Percentiles rank a stretch among this genome's conserved stretches.
These are phyloP conservation scores for Poeciliopsis presidionis DNA, from an alignment of 2,797 vertebrate genomes.

Conservation along the genomic window DNA sequence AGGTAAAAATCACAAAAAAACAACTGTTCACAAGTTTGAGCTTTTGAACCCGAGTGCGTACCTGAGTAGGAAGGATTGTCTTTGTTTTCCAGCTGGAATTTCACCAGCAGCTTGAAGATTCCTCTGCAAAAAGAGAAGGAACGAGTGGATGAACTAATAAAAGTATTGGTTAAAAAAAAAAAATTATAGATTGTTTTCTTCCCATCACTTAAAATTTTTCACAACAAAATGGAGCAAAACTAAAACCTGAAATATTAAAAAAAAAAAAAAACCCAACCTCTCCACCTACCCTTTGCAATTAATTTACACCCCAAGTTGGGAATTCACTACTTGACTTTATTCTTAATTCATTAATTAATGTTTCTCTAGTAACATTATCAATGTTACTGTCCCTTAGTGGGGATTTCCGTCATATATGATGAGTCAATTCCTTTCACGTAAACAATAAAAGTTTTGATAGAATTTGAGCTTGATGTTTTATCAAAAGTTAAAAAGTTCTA, in stretches of 20 bases:
- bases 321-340: background rate
- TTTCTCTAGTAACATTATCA: background rate
- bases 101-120: slow-evolving; percentile 93
- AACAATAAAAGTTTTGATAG: background rate
- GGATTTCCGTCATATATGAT: background rate
- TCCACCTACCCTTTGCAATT: background rate
- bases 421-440: background rate
- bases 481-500: background rate
- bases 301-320: background rate
- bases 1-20: accelerated
- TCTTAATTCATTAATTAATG: background rate
- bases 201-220: too few relatives aligned
- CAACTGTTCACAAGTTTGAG: background rate
- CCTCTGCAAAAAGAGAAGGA: slow-evolving; percentile 80
- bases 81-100: slow-evolving; percentile 93
- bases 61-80: slow-evolving; percentile 92
- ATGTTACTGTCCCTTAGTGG: background rate
- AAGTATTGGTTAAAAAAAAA: background rate
- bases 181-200: too few relatives aligned
- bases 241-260: background rate
- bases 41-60: slow-evolving; percentile 32
- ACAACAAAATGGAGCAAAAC: background rate
- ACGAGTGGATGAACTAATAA: background rate
- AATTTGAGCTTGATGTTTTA: background rate
- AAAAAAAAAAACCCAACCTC: background rate